Conservation (phyloP, 2,888 invertebrate genomes). For the Nephrotoma flavescens region DNA sequence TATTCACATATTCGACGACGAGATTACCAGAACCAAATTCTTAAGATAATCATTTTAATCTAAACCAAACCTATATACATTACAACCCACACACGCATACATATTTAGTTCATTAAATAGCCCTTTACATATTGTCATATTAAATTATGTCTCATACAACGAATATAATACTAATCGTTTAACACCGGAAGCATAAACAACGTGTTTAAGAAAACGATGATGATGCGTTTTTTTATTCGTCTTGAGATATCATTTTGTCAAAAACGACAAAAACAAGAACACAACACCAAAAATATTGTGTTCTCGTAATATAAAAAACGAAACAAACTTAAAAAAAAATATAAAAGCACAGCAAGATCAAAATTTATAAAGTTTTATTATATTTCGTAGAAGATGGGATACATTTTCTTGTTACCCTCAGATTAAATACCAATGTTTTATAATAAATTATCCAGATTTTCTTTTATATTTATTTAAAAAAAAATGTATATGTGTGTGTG, state of each 20-base stretch:
- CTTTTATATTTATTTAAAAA: not conserved
- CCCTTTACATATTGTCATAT: no score
- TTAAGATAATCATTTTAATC: no score
- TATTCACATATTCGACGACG: no score
- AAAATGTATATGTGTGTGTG: not conserved
- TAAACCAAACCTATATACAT: no score
- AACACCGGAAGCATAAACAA: no score
- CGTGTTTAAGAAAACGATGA: no score
- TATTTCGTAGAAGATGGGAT: not conserved
- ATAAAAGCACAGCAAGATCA: not conserved
- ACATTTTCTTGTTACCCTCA: not conserved
- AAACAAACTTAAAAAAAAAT: not conserved
- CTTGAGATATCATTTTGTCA: not conserved
- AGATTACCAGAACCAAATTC: no score
- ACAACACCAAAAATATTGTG: not conserved
- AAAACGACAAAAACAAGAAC: not conserved
- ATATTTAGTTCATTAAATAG: no score
- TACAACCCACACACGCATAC: no score
- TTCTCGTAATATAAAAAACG: not conserved
- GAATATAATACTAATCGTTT: no score
- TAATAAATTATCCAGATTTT: slow-evolving; percentile 1
- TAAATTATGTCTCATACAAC: no score
- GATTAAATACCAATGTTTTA: not conserved
- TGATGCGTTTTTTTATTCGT: not conserved
- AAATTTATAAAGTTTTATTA: not conserved